Evolutionary conservation across 2,113 vertebrate species (phyloP), one percentile per base, ranked within the genome.

Genomic region (Chauna torquata): DNA sequence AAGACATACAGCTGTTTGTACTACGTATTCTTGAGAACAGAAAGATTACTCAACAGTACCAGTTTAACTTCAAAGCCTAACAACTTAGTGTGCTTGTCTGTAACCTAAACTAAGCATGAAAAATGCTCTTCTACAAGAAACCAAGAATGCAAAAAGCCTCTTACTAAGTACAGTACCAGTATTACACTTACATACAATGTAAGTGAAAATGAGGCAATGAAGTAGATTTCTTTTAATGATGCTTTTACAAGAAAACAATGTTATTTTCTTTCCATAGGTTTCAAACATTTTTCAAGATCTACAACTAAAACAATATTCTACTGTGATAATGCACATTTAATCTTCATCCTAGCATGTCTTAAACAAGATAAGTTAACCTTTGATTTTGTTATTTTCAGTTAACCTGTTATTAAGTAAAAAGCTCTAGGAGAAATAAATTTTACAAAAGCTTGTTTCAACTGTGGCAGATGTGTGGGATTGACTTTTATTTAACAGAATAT

Each of bases 1-100:
- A 93, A 96, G 78, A 96, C 93, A 96, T 96, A 96, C 96, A 97
- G 42, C 70, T 96, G 92, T 88, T 97, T 65, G 38, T 95, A 95
- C 93, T 96, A 85, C 75, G 91, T 86, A 88, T 57, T 92, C 85
- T 95, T 59, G 44, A 85, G 52, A 97, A 97, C 91, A 96, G 40
- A 92, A 92, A 81, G 47, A 71, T 82, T 86, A 92, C 62, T 96
- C 22, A 92, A 92, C 93, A 96, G 82, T 93, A 90, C 74, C 84
- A 96, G 81, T 94, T 91, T 82, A 95, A 95, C 90, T 91, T 64
- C 82, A 71, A 86, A 78, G n/a, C 70, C 87, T 90, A 76, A 68
- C 52, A 27, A 91, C 61, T 92, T 87, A 32, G 68, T 76, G 68
- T 82, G 49, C 38, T 92, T 74, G 24, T 90, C 93, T 89, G 55